A percentile compares a stretch with the other conserved stretches of the same genome.
phyloP scores from a whole-genome alignment of 2,113 vertebrate genomes.

The Copsychus sechellarum region DNA sequence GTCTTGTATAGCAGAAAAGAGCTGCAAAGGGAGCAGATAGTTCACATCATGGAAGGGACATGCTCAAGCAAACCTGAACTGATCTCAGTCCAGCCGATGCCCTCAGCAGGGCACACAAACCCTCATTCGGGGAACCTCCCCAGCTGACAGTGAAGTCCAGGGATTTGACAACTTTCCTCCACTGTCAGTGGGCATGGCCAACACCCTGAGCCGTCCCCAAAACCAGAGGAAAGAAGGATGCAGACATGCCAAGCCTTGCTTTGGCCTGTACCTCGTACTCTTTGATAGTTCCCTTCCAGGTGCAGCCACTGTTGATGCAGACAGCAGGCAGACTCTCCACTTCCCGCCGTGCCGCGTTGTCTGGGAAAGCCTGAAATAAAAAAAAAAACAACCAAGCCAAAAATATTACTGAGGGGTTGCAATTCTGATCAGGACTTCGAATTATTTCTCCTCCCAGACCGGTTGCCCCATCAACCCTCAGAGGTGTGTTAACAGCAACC shows the following conservation, averaged over 20 bases:
- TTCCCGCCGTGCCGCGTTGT: constrained; percentile 91
- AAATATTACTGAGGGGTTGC: not conserved
- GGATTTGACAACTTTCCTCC: not conserved
- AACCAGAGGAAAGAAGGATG: not conserved
- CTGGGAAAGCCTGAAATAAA: constrained; percentile 84
- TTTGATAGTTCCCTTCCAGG: constrained; percentile 89
- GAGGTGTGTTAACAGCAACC: not conserved
- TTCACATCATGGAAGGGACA: rapidly evolving
- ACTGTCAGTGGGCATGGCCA: not conserved
- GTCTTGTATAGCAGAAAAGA: not conserved
- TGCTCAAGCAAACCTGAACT: not conserved
- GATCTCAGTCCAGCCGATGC: not conserved
- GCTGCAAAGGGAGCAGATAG: not conserved
- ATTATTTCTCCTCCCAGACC: not conserved
- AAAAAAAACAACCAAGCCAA: not conserved
- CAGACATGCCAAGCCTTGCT: not conserved
- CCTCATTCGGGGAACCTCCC: not conserved
- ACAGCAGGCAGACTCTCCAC: constrained; percentile 88
- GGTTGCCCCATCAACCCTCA: not conserved
- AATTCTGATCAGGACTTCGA: not conserved
- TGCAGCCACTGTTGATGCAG: constrained; percentile 83
- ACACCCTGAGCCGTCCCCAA: not conserved
- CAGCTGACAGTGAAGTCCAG: not conserved
- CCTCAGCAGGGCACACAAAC: not conserved
- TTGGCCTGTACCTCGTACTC: constrained; percentile 85